A percentile compares a stretch with the other conserved stretches of the same genome.
Evolutionary conservation across 2,888 invertebrate genomes (phyloP).

Genomic region (Dryomyza anilis): DNA sequence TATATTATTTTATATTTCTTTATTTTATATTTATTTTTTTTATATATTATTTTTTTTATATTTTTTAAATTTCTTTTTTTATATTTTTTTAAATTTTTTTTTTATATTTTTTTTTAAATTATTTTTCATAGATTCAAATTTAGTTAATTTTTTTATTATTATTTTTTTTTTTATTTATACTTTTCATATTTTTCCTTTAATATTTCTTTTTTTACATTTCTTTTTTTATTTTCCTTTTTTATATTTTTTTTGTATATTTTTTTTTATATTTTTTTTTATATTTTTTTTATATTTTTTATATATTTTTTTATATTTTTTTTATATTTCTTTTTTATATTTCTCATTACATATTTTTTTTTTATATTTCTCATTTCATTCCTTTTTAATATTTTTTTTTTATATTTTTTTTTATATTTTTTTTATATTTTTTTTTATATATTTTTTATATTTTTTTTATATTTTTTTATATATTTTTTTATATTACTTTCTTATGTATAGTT

Average conservation of each 20-base stretch:
- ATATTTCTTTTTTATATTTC: neutral
- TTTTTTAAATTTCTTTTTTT: neutral
- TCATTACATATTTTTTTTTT: neutral
- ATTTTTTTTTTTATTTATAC: neutral
- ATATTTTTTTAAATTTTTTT: neutral
- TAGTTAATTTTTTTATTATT: neutral
- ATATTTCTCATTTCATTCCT: neutral
- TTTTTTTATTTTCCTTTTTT: neutral
- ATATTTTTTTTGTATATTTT: slow-evolving; percentile 5
- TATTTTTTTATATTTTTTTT: slow-evolving; percentile 1
- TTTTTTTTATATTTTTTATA: neutral
- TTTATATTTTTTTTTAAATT: neutral
- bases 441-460: neutral
- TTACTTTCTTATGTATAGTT: too few species aligned
- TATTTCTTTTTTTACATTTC: neutral
- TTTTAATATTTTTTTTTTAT: neutral
- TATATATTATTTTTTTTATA: neutral
- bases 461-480: neutral
- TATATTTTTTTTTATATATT: neutral
- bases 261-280: slow-evolving; percentile 3
- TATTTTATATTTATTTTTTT: slow-evolving; percentile 15
- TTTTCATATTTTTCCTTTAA: neutral
- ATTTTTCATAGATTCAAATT: neutral
- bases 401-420: neutral
- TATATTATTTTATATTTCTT: neutral